These are phyloP conservation scores for Anastrepha ludens DNA, from an alignment of 1,140 invertebrate species.

Conservation along the genomic window DNA sequence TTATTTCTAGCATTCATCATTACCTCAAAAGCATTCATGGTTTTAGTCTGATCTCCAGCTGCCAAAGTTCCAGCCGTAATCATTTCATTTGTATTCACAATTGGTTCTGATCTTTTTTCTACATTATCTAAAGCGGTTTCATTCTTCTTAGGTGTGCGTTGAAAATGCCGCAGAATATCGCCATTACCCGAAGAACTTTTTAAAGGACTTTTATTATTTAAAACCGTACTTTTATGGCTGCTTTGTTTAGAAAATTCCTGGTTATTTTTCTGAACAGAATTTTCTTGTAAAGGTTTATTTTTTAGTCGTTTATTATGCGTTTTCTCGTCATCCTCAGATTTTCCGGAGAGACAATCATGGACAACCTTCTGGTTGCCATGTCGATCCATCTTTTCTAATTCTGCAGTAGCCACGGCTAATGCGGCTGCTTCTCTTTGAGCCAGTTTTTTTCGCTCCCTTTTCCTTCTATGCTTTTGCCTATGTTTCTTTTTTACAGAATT, in stretches of 20 bases:
- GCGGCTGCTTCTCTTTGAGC: constrained; percentile 61
- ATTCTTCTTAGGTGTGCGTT: constrained; percentile 56
- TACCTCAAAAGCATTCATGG: constrained; percentile 78
- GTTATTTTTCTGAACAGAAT: constrained; percentile 58
- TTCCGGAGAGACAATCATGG: neutral
- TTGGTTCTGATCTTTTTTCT: neutral
- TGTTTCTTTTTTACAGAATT: constrained; percentile 72
- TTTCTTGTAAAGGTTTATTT: constrained; percentile 65
- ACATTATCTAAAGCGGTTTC: neutral
- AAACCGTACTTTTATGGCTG: constrained; percentile 45
- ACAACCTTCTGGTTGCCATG: neutral
- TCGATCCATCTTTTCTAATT: neutral
- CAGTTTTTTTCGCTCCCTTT: constrained; percentile 69
- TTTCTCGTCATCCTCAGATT: constrained; percentile 41
- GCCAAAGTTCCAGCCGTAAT: neutral
- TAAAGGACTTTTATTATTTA: constrained; percentile 58
- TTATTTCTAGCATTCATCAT: constrained; percentile 80
- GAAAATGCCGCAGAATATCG: constrained; percentile 65
- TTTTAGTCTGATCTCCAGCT: constrained; percentile 44
- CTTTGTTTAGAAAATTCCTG: neutral
- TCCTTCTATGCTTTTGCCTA: constrained; percentile 70
- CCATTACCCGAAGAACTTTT: constrained; percentile 60
- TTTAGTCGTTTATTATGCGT: constrained; percentile 59
- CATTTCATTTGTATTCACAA: neutral
- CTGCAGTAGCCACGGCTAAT: constrained; percentile 14